Evolutionary conservation across 2,113 vertebrate genomes (phyloP).

Genomic region (Mystacornis crossleyi): DNA sequence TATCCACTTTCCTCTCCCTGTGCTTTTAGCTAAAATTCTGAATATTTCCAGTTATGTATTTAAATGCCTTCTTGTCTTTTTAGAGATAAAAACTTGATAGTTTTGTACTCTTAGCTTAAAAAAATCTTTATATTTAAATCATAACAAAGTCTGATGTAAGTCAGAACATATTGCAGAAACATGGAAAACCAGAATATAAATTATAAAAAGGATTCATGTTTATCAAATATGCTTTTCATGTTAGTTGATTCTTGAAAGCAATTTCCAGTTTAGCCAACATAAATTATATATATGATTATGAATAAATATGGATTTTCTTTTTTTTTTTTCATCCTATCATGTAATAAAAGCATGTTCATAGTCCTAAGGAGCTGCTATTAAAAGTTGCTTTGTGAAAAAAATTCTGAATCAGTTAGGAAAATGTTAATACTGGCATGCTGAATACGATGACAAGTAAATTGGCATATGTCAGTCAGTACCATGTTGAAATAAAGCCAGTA

Average conservation of each 20-base stretch:
- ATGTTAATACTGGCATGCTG: conserved; percentile 17
- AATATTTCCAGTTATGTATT: not conserved
- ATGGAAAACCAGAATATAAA: conserved; percentile 10
- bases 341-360: not conserved
- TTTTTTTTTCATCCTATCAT: not conserved
- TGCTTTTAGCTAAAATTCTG: not conserved
- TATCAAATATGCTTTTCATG: conserved; percentile 28
- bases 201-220: conserved; percentile 30
- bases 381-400: not conserved
- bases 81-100: not conserved
- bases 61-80: not conserved
- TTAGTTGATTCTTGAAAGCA: not conserved
- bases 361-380: not conserved
- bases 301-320: not conserved
- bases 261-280: not conserved
- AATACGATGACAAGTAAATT: conserved; percentile 57
- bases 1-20: not conserved
- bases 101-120: not conserved
- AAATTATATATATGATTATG: conserved; percentile 16
- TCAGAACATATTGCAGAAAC: not conserved
- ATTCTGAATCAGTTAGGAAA: not conserved
- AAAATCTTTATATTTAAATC: not conserved
- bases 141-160: not conserved
- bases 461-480: conserved; percentile 41
- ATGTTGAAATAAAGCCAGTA: conserved; percentile 25